Conservation (phyloP, 2,888 invertebrate genomes). For the Lottia scabra region DNA sequence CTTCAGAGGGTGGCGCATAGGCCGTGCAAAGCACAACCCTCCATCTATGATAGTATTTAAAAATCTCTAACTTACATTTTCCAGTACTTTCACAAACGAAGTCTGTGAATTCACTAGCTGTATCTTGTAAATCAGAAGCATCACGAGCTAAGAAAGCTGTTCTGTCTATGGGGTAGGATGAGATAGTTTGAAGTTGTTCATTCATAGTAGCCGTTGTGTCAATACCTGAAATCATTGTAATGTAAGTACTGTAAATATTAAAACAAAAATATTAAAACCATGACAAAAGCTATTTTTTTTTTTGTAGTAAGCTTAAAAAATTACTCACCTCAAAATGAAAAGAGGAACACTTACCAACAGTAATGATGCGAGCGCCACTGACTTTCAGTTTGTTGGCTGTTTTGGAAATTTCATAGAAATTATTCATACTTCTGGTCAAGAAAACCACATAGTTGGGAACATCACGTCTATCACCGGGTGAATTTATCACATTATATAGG, state of each 20-base stretch:
- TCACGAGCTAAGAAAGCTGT: conserved; percentile 39
- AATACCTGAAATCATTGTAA: conserved; percentile 38
- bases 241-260: too few relatives aligned
- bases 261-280: too few relatives aligned
- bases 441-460: conserved; percentile 55
- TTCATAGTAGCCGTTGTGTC: conserved; percentile 41
- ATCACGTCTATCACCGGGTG: conserved; percentile 36
- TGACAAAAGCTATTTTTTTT: too few relatives aligned
- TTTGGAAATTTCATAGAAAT: conserved; percentile 33
- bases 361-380: conserved; percentile 48
- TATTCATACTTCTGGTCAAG: conserved; percentile 50
- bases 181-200: conserved; percentile 43
- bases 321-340: too few relatives aligned
- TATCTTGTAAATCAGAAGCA: conserved; percentile 35
- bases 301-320: too few relatives aligned
- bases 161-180: conserved; percentile 42
- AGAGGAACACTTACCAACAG: conserved; percentile 40
- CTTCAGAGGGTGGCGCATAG: too few relatives aligned
- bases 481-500: conserved; percentile 41
- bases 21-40: too few relatives aligned
- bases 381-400: conserved; percentile 53
- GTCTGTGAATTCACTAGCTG: conserved; percentile 47
- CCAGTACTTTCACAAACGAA: conserved; percentile 59
- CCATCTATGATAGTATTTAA: too few relatives aligned
- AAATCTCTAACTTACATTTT: neutral